Evolutionary conservation across 2,888 invertebrate genomes (phyloP).

Genomic region (Rhagophthalmus giganteus): DNA sequence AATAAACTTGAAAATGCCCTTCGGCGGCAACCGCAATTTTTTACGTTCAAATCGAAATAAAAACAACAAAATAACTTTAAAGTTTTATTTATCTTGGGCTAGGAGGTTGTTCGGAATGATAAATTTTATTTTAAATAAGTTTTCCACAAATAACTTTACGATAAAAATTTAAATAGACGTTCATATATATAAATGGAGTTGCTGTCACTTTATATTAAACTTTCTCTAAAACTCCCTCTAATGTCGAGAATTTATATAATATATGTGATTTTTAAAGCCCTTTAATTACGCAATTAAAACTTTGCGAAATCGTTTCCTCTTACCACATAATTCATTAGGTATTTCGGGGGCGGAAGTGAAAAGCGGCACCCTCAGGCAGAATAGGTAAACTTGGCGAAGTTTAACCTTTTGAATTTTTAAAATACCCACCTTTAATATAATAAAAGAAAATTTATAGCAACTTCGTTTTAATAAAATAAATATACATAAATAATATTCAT

Average conservation of each 20-base stretch:
- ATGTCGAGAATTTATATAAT: conserved; percentile 29
- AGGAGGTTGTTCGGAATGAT: too few relatives aligned
- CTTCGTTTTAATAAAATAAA: conserved; percentile 12
- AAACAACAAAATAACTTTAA: too few relatives aligned
- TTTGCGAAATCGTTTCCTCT: conserved; percentile 27
- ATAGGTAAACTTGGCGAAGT: conserved; percentile 1
- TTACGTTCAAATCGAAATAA: too few relatives aligned
- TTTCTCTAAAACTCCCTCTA: conserved; percentile 12
- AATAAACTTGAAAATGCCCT: too few relatives aligned
- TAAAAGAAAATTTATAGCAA: conserved; percentile 10
- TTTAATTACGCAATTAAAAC: conserved; percentile 41
- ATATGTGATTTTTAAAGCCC: conserved; percentile 30
- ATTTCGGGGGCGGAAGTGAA: conserved; percentile 6
- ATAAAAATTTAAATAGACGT: too few relatives aligned
- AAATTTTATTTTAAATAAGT: not conserved
- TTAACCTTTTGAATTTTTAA: conserved; percentile 2
- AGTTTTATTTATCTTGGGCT: too few relatives aligned
- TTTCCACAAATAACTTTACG: too few relatives aligned
- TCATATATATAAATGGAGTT: too few relatives aligned
- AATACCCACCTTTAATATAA: not conserved
- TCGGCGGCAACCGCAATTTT: too few relatives aligned
- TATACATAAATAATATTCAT: conserved; percentile 13
- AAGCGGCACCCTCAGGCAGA: conserved; percentile 1
- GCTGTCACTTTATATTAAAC: conserved; percentile 6
- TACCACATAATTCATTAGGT: conserved; percentile 29